Evolutionary conservation across 1,140 invertebrate genomes (phyloP).

Genomic region (Apis dorsata): DNA sequence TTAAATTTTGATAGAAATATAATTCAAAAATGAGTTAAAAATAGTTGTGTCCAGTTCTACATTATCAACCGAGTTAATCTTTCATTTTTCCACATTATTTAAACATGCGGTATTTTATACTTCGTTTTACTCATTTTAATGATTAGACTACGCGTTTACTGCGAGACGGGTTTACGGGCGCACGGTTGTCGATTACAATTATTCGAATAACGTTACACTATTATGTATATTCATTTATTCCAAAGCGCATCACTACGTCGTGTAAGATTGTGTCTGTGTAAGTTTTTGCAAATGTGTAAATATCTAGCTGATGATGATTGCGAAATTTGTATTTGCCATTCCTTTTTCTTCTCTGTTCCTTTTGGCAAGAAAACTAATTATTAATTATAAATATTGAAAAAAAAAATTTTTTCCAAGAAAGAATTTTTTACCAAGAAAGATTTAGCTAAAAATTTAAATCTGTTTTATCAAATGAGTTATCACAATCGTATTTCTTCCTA

Average conservation of each 20-base stretch:
- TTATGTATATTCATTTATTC: slow-evolving; percentile 64
- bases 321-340: slow-evolving; percentile 48
- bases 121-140: not conserved
- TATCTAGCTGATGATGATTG: slow-evolving; percentile 65
- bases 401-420: not conserved
- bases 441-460: not conserved
- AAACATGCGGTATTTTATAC: slow-evolving; percentile 11
- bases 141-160: slow-evolving; percentile 10
- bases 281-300: slow-evolving; percentile 62
- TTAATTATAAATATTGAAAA: not conserved
- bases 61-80: not conserved
- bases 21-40: not conserved
- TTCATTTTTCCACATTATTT: not conserved
- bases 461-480: not conserved
- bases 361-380: slow-evolving; percentile 39
- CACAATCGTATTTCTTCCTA: not conserved
- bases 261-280: slow-evolving; percentile 61
- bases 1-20: not conserved
- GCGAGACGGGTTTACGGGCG: slow-evolving; percentile 64
- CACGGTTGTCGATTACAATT: slow-evolving; percentile 59
- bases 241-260: slow-evolving; percentile 64
- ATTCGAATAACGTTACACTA: slow-evolving; percentile 65
- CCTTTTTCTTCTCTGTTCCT: slow-evolving; percentile 44
- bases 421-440: not conserved
- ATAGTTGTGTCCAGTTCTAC: slow-evolving; percentile 23